Evolutionary conservation across 2,797 vertebrate species (phyloP).

Genomic region (Euphonia xanthogaster): DNA sequence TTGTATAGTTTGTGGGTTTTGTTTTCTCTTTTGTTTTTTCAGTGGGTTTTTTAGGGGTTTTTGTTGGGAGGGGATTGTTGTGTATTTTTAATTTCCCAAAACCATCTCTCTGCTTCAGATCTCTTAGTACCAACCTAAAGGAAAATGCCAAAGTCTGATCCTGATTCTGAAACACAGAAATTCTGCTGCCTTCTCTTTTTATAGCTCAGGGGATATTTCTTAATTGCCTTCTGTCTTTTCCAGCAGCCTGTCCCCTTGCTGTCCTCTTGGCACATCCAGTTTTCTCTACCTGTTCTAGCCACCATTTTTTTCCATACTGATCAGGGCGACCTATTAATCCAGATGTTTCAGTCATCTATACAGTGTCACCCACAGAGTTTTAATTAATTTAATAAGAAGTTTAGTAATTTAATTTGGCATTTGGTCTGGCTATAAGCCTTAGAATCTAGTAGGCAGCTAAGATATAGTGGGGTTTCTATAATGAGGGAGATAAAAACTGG

Average conservation of each 20-base stretch:
- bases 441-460: slow-evolving; percentile 33
- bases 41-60: not conserved
- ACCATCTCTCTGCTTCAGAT: not conserved
- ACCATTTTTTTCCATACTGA: not conserved
- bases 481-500: not conserved
- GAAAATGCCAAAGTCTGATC: not conserved
- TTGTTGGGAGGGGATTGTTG: too few relatives aligned
- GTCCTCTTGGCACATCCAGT: not conserved
- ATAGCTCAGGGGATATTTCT: not conserved
- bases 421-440: not conserved
- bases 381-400: not conserved
- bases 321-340: not conserved
- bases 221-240: not conserved
- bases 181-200: not conserved
- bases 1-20: not conserved
- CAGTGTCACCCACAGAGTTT: not conserved
- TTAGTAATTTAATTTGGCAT: not conserved
- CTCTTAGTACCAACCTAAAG: not conserved
- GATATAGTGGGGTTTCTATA: slow-evolving; percentile 1
- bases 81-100: not conserved
- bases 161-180: not conserved
- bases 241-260: not conserved
- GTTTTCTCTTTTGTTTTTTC: not conserved
- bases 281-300: not conserved
- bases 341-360: not conserved